These are phyloP conservation scores for Podiceps cristatus DNA, from an alignment of 2,113 vertebrate species.

Conservation along the genomic window DNA sequence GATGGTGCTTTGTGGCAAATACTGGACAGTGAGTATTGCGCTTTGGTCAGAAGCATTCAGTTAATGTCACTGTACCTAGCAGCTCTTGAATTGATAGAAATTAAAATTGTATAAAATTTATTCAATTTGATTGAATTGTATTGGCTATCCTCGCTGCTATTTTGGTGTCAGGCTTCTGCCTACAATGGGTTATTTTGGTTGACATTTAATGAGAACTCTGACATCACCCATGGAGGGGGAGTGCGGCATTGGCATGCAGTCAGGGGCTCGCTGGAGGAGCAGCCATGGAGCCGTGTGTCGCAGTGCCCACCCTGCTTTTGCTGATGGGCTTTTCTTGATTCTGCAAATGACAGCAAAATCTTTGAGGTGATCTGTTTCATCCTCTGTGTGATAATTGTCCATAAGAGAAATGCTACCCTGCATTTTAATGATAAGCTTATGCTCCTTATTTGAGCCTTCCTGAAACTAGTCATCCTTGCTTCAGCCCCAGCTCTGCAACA, in stretches of 20 bases:
- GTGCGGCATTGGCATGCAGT: accelerated
- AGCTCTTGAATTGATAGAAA: not conserved
- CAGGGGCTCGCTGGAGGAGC: not conserved
- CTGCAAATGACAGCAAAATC: not conserved
- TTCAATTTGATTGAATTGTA: not conserved
- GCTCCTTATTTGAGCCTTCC: not conserved
- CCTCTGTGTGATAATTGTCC: not conserved
- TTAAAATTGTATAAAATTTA: not conserved
- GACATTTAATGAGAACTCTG: not conserved
- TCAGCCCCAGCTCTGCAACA: not conserved
- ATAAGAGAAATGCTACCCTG: not conserved
- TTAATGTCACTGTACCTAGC: not conserved
- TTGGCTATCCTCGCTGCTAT: not conserved
- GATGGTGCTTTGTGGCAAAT: not conserved
- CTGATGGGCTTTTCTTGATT: not conserved
- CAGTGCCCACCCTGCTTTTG: not conserved
- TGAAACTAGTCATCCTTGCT: not conserved
- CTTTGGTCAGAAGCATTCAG: accelerated
- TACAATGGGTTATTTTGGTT: not conserved
- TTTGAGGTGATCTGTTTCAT: not conserved
- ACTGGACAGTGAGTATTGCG: accelerated
- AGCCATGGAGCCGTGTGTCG: accelerated
- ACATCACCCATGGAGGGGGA: not conserved
- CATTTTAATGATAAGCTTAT: not conserved
- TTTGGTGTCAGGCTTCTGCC: not conserved